A percentile compares a stretch with the other conserved stretches of the same genome.
These are phyloP conservation scores for Parelbella ahira DNA, from an alignment of 2,888 invertebrate species.

Conservation along the genomic window DNA sequence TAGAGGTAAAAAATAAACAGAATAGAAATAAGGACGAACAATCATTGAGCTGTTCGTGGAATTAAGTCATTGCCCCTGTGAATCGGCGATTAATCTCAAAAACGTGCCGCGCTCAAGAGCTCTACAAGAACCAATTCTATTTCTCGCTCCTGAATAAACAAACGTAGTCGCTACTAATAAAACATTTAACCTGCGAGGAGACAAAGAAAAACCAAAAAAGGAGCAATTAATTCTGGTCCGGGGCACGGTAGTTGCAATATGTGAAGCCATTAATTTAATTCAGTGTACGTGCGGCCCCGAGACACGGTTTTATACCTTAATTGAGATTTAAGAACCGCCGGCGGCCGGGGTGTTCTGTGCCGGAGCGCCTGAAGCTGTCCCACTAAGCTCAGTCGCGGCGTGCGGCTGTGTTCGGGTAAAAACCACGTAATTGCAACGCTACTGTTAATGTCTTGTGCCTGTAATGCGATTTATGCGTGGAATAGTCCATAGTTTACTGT, in stretches of 20 bases:
- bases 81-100: constrained; percentile 21
- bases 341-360: constrained; percentile 50
- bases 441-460: no score
- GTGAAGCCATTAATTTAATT: constrained; percentile 79
- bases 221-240: constrained; percentile 67
- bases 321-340: constrained; percentile 77
- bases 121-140: constrained; percentile 40
- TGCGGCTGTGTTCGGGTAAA: no score
- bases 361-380: constrained; percentile 41
- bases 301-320: constrained; percentile 78
- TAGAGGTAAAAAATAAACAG: no score
- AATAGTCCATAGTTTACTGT: no score
- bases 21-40: no score
- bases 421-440: no score
- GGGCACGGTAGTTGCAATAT: constrained; percentile 69
- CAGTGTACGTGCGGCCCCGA: constrained; percentile 71
- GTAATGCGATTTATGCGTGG: no score
- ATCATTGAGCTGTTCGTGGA: no score
- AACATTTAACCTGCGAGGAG: constrained; percentile 67
- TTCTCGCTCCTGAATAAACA: constrained; percentile 54
- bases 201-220: constrained; percentile 59
- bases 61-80: constrained; percentile 12
- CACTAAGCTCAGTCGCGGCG: constrained; percentile 30
- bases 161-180: constrained; percentile 56
- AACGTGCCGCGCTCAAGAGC: constrained; percentile 16